These are phyloP conservation scores for Castor canadensis DNA, from an alignment of 2,113 vertebrate species.

Conservation along the genomic window DNA sequence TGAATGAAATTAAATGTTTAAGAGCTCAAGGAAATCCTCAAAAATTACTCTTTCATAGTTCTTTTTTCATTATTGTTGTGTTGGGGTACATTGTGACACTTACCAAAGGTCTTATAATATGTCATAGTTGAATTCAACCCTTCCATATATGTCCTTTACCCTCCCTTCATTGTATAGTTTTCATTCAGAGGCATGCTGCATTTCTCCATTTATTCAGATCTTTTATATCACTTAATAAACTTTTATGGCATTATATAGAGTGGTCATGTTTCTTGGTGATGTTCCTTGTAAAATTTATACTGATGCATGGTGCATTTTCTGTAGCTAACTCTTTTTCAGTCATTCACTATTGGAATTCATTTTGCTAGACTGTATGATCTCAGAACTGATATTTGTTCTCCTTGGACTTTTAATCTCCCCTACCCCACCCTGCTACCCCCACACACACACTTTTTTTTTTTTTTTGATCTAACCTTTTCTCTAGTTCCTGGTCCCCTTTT, in stretches of 20 bases:
- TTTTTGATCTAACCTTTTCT: too few species aligned
- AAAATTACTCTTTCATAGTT: too few species aligned
- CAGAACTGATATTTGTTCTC: not conserved
- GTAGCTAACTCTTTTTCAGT: not conserved
- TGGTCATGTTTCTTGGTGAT: not conserved
- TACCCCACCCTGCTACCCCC: too few species aligned
- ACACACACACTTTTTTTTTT: too few species aligned
- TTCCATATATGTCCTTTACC: too few species aligned
- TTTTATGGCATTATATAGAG: not conserved
- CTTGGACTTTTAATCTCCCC: not conserved
- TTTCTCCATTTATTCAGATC: too few species aligned
- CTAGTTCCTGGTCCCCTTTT: too few species aligned
- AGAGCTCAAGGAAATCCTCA: not conserved
- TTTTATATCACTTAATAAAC: conserved; percentile 8
- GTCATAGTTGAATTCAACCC: too few species aligned
- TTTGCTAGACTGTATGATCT: not conserved
- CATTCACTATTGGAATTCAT: not conserved
- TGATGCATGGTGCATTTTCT: not conserved
- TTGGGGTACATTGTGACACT: too few species aligned
- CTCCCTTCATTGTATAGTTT: not conserved
- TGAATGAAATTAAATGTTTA: not conserved
- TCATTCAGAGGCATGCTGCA: not conserved
- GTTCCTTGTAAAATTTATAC: not conserved
- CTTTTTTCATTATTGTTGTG: too few species aligned
- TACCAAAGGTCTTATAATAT: too few species aligned